Evolutionary conservation across 2,888 invertebrate species (phyloP), one percentile per base, ranked within the genome.

Genomic region (Megamerina dolium): DNA sequence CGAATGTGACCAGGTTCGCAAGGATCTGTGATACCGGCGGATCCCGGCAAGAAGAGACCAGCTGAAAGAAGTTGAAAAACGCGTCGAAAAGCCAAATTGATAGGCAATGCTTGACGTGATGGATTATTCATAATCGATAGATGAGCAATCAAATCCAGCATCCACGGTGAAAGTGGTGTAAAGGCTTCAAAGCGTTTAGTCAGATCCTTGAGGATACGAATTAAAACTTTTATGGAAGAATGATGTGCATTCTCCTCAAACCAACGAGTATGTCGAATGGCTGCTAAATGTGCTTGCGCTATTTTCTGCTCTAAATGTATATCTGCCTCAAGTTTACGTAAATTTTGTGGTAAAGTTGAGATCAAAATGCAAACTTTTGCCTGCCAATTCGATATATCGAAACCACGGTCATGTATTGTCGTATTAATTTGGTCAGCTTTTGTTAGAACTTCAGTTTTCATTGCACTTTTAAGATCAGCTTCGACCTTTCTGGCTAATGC

Each of bases 211-310:
- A 99, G 75, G 18, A 99, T 77, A 2, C 97, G 82, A 55, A 97
- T 94, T 12, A 99, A 73, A 5, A 91, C 90, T 77, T 95, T 95
- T 47, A 96, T 92, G 17, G 92, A 92, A 5, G 95, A 94, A 70
- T 96, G 95, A 66, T 91, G 93, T 0, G 93, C 94, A 63, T 95
- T 94, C 69, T 96, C 96, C 65, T 96, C 96, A 68, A 96, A 96
- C 97, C 97, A 99, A 20, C 94, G 82, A 46, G 92, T 89, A 71
- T 97, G 97, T 19, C 95, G 79, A 49, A 97, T 93, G 1, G 95
- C 92, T 0, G 93, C 90, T 60, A 95, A 74, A 68, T 96, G 94
- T 41, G 88, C 83, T 70, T 87, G 85, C 74, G 94, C 83, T 31
- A 87, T 77, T 65, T 84, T 84, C 50, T 80, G 79, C 36, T 84